Conservation (phyloP, 2,113 vertebrate species). For the Hippocampus mohnikei region DNA sequence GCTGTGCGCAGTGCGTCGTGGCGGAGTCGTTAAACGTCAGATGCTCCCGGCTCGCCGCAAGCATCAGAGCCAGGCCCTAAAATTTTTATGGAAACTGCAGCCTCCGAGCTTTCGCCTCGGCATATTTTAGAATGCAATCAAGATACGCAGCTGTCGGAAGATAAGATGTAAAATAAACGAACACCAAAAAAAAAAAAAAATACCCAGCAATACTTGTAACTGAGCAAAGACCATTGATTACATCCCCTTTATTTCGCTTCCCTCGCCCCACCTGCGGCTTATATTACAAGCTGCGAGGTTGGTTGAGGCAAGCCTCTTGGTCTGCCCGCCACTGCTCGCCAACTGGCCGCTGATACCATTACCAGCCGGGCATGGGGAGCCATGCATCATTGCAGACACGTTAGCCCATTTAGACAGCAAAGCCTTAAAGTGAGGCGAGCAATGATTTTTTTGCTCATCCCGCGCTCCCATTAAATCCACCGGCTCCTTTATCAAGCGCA, state of each 20-base stretch:
- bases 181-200: slow-evolving; percentile 38
- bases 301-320: slow-evolving; percentile 35
- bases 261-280: slow-evolving; percentile 38
- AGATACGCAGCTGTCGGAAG: slow-evolving; percentile 60
- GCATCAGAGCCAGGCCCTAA: slow-evolving; percentile 36
- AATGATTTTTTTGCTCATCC: slow-evolving; percentile 55
- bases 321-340: slow-evolving; percentile 46
- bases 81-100: slow-evolving; percentile 53
- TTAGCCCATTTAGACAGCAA: slow-evolving; percentile 55
- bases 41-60: slow-evolving; percentile 42
- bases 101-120: slow-evolving; percentile 41
- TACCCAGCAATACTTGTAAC: slow-evolving; percentile 38
- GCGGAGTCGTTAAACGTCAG: slow-evolving; percentile 47
- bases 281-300: slow-evolving; percentile 30
- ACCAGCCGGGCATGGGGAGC: slow-evolving; percentile 45
- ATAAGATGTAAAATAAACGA: slow-evolving; percentile 35
- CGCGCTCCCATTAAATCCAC: slow-evolving; percentile 49
- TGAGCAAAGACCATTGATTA: slow-evolving; percentile 50
- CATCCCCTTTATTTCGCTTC: slow-evolving; percentile 39
- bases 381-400: slow-evolving; percentile 63
- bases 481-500: slow-evolving; percentile 55
- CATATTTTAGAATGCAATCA: slow-evolving; percentile 58
- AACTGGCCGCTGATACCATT: slow-evolving; percentile 51
- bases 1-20: neutral
- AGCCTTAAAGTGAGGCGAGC: slow-evolving; percentile 49